Base-by-base conservation (phyloP, 2,797 vertebrate species). In the Microctenopoma stevenorrisi region DNA sequence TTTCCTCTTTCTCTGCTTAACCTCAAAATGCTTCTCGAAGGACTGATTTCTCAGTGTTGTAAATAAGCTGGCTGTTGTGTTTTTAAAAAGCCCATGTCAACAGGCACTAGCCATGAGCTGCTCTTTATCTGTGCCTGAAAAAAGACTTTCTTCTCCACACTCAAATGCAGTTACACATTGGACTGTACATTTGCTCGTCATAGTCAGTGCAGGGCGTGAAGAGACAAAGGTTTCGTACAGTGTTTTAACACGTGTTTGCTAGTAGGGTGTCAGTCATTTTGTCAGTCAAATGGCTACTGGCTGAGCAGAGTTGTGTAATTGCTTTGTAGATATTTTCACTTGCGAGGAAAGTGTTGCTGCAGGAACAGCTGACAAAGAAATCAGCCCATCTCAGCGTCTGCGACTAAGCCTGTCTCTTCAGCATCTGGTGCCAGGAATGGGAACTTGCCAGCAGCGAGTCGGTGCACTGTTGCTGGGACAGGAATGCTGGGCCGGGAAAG, bases 21-120 rank as follows among this genome's bases (percentile, higher is more conserved):
- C 87, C 86, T 89, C 89, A 74, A 44, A 79, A 79, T 61, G 55
- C 67, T 79, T 82, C 79, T 85, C 86, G 28, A 37, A 78, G 83
- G 77, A 63, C 76, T 2, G 72, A 86, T 90, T 91, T 89, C 79
- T 86, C 79, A 44, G 77, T 57, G 69, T 82, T 25, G 46, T 86
- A 72, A 91, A 92, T 86, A 86, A 88, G 89, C 78, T 54, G 52
- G 78, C 71, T 85, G 84, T 85, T 86, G 79, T 84, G 77, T 87
- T 65, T 76, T 79, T 69, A 74, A 64, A 44, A 1, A 50, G 75
- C 69, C 60, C 16, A 64, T 88, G 82, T 89, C 82, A 83, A 85
- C 84, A 78, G 84, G 78, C 68, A n/a, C 70, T 73, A 71, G 70
- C 74, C 82, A 85, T 88, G 88, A 83, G 78, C 57, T 40, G 26